Evolutionary conservation across 2,888 invertebrate genomes (phyloP).

Genomic region (Sisyra nigra): DNA sequence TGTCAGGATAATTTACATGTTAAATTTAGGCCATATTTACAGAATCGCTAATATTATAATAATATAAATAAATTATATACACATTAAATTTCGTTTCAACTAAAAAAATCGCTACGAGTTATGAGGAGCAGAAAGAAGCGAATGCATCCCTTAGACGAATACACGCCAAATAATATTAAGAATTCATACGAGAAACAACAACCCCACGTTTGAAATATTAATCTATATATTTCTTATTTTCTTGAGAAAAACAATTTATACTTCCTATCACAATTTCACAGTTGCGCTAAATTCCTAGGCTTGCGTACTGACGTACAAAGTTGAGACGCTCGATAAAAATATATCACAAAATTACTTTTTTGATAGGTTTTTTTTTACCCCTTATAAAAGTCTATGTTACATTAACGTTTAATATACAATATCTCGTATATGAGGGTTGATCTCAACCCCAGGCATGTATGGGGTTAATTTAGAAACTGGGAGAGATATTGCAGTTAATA

Average conservation of each 20-base stretch:
- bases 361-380: slow-evolving; percentile 10
- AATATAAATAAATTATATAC: too few relatives aligned
- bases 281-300: neutral
- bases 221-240: slow-evolving; percentile 28
- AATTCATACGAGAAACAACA: neutral
- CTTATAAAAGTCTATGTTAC: slow-evolving; percentile 2
- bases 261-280: slow-evolving; percentile 3
- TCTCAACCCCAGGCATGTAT: slow-evolving; percentile 1
- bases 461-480: slow-evolving; percentile 9
- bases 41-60: too few relatives aligned
- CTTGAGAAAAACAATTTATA: slow-evolving; percentile 22
- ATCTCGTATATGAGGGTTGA: slow-evolving; percentile 5
- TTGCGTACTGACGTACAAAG: too few relatives aligned
- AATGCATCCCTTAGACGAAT: neutral
- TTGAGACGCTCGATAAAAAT: slow-evolving; percentile 8
- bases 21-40: neutral
- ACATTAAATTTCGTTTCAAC: too few relatives aligned
- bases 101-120: too few relatives aligned
- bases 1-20: neutral
- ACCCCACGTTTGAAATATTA: slow-evolving; percentile 27
- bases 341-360: slow-evolving; percentile 8
- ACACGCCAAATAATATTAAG: neutral
- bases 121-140: too few relatives aligned
- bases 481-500: slow-evolving; percentile 3
- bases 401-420: slow-evolving; percentile 8